A percentile compares a stretch with the other conserved stretches of the same genome.
phyloP scores from a whole-genome alignment of 92 coral and sea anemone species.

The Micromussa lordhowensis region DNA sequence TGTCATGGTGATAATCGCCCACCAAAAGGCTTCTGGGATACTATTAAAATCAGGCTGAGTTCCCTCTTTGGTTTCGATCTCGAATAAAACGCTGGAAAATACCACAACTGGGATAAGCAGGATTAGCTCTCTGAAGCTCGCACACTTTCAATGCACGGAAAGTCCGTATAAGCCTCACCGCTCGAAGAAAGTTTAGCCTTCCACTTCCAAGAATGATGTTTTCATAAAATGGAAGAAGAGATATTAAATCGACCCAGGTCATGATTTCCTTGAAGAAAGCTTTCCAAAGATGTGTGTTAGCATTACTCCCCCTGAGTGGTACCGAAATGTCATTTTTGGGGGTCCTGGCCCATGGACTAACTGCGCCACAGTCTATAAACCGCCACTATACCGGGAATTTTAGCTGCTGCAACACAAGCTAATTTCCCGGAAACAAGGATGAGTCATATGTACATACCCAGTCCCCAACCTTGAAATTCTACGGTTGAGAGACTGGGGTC shows the following conservation, averaged over 20 bases:
- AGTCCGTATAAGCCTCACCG: slow-evolving; percentile 86
- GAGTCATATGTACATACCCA: too few relatives aligned
- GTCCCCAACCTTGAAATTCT: too few relatives aligned
- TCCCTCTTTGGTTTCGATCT: slow-evolving; percentile 58
- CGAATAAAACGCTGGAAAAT: slow-evolving; percentile 87
- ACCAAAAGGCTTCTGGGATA: slow-evolving; percentile 97
- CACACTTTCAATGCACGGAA: slow-evolving; percentile 93
- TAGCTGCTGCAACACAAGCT: too few relatives aligned
- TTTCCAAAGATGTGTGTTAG: too few relatives aligned
- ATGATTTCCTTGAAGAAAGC: slow-evolving; percentile 79
- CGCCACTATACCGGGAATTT: too few relatives aligned
- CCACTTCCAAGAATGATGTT: slow-evolving; percentile 36
- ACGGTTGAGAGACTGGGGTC: too few relatives aligned
- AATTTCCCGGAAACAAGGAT: too few relatives aligned
- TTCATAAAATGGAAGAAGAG: slow-evolving; percentile 83
- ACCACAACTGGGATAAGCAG: slow-evolving; percentile 89
- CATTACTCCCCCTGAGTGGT: too few relatives aligned
- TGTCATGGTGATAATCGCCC: slow-evolving; percentile 99
- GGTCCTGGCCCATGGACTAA: too few relatives aligned
- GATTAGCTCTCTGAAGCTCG: slow-evolving; percentile 90
- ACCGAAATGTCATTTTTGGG: too few relatives aligned
- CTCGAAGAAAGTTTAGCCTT: slow-evolving; percentile 56
- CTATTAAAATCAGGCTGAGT: slow-evolving; percentile 67
- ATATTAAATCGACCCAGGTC: slow-evolving; percentile 93
- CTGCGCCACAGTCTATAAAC: too few relatives aligned